Conservation (phyloP, 35 echinoderm and acorn worm genomes). For the Lytechinus pictus region DNA sequence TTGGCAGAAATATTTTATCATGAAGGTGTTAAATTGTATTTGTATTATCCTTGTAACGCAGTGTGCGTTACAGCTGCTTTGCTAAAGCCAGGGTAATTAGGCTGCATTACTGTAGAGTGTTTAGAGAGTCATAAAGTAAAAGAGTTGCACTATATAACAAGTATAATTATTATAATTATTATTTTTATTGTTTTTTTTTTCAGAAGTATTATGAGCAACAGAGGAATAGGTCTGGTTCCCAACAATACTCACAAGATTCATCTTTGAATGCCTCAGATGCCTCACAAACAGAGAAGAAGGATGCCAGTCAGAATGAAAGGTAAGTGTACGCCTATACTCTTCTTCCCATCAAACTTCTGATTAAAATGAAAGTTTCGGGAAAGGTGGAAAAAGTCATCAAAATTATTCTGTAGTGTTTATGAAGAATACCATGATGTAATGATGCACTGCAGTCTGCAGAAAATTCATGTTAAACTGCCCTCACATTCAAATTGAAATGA, state of each 20-base stretch:
- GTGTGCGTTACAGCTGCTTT: not conserved
- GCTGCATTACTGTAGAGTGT: too few species aligned
- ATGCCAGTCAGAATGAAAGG: not conserved
- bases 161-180: not conserved
- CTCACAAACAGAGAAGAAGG: not conserved
- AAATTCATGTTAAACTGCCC: too few species aligned
- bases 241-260: conserved; percentile 30
- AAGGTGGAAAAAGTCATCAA: not conserved
- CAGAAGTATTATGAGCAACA: conserved; percentile 17
- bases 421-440: too few species aligned
- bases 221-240: conserved; percentile 45
- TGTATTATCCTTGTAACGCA: not conserved
- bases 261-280: not conserved
- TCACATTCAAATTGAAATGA: too few species aligned
- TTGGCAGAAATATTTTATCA: too few species aligned
- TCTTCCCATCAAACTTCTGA: too few species aligned
- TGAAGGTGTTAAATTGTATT: not conserved
- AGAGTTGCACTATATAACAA: not conserved
- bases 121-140: not conserved
- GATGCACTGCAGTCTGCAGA: too few species aligned
- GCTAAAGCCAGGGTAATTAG: too few species aligned
- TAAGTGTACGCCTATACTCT: not conserved
- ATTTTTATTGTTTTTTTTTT: not conserved
- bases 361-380: too few species aligned
- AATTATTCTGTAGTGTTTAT: too few species aligned